phyloP scores from a whole-genome alignment of 2,888 invertebrate genomes.

The Lepidocyrtinus sp. region DNA sequence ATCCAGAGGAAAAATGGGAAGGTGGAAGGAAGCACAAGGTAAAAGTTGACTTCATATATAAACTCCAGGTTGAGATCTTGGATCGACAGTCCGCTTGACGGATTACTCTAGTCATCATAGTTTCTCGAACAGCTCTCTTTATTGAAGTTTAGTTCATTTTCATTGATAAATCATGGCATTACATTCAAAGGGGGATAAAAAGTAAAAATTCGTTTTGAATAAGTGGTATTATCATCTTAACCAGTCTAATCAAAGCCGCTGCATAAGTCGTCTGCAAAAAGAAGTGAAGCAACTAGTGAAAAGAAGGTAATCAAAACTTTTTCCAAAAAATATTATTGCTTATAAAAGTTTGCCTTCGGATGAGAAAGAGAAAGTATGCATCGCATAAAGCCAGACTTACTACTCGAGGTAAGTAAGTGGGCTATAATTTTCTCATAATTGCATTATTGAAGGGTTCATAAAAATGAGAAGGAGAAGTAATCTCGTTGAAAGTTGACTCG shows the following conservation, averaged over 20 bases:
- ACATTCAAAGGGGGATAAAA: background rate
- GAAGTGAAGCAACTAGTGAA: background rate
- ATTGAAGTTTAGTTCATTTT: background rate
- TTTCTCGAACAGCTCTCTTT: background rate
- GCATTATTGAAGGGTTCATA: no score
- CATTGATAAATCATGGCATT: background rate
- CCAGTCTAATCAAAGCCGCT: conserved; percentile 5
- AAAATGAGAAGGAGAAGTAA: no score
- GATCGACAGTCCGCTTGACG: conserved; percentile 43
- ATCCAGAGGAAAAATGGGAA: background rate
- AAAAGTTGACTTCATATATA: conserved; percentile 17
- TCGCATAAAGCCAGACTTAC: no score
- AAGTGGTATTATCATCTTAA: background rate
- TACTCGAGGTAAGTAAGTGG: no score
- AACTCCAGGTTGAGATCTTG: background rate
- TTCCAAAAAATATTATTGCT: background rate
- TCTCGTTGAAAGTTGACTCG: no score
- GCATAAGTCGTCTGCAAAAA: no score
- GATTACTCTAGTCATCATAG: conserved; percentile 28
- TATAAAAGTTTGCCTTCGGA: background rate
- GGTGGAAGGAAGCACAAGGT: background rate
- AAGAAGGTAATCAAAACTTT: background rate
- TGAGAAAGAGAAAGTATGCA: no score
- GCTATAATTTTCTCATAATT: no score
- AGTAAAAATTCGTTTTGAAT: background rate